These are phyloP conservation scores for Cryptotis parvus DNA, from an alignment of 2,113 vertebrate genomes.

Conservation along the genomic window DNA sequence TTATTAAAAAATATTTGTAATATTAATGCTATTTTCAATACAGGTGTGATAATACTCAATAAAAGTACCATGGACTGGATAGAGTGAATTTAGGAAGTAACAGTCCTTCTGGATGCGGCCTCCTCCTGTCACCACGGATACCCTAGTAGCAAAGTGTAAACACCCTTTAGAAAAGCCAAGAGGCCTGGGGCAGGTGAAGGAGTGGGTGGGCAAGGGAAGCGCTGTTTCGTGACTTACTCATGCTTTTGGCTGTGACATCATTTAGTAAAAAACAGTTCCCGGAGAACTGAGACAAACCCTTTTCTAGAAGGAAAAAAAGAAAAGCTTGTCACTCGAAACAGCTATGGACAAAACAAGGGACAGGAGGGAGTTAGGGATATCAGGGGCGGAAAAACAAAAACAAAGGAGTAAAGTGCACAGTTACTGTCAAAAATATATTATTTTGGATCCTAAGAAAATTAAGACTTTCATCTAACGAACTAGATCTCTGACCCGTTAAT, in stretches of 20 bases:
- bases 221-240: constrained; percentile 76
- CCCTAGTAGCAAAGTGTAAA: constrained; percentile 81
- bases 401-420: constrained; percentile 87
- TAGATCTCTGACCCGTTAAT: constrained; percentile 85
- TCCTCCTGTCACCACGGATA: constrained; percentile 67
- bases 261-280: constrained; percentile 76
- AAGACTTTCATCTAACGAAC: constrained; percentile 77
- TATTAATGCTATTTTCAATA: constrained; percentile 85
- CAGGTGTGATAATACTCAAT: constrained; percentile 87
- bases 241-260: constrained; percentile 84
- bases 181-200: constrained; percentile 33
- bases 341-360: constrained; percentile 81
- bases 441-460: constrained; percentile 83
- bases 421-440: constrained; percentile 87
- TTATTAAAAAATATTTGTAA: constrained; percentile 85
- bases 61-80: constrained; percentile 77
- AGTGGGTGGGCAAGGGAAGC: neutral
- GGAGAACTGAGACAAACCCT: constrained; percentile 75
- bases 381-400: no score
- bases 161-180: constrained; percentile 70
- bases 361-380: constrained; percentile 75
- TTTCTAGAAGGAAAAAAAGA: constrained; percentile 59
- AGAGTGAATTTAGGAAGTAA: constrained; percentile 78
- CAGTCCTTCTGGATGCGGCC: constrained; percentile 78
- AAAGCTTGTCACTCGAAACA: constrained; percentile 80